Percentiles rank a stretch among this genome's conserved stretches.
Conservation (phyloP, 2,113 vertebrate genomes). For the Petrocephalus microphthalmus region DNA sequence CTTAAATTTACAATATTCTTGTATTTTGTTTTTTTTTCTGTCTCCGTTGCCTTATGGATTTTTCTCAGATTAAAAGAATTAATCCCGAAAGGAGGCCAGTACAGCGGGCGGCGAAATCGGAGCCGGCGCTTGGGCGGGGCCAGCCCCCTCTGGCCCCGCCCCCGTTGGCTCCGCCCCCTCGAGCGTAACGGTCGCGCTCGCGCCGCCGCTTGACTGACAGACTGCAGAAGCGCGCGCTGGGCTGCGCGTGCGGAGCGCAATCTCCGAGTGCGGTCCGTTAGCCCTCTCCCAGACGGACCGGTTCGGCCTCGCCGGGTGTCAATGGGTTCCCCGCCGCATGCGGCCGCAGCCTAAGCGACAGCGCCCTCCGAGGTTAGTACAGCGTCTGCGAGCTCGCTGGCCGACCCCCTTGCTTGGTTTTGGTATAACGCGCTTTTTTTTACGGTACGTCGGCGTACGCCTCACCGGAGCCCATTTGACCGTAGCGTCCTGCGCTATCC, state of each 20-base stretch:
- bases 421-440: neutral
- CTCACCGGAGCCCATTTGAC: neutral
- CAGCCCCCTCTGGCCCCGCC: neutral
- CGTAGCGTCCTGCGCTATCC: neutral
- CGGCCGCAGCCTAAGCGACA: neutral
- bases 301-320: neutral
- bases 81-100: neutral
- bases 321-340: neutral
- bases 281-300: neutral
- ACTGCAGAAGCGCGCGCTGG: neutral
- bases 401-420: neutral
- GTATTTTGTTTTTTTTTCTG: neutral
- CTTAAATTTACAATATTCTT: neutral
- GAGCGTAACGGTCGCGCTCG: constrained; percentile 3
- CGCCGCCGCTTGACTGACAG: neutral
- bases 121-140: neutral
- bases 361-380: constrained; percentile 17
- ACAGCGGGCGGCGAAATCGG: neutral
- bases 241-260: neutral
- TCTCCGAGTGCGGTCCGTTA: neutral
- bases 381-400: neutral
- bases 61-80: neutral
- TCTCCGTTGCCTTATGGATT: neutral
- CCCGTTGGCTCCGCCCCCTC: too few species aligned
- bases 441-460: neutral